A percentile compares a stretch with the other conserved stretches of the same genome.
phyloP scores from a whole-genome alignment of 2,113 vertebrate species.

The Cheilinus undulatus region DNA sequence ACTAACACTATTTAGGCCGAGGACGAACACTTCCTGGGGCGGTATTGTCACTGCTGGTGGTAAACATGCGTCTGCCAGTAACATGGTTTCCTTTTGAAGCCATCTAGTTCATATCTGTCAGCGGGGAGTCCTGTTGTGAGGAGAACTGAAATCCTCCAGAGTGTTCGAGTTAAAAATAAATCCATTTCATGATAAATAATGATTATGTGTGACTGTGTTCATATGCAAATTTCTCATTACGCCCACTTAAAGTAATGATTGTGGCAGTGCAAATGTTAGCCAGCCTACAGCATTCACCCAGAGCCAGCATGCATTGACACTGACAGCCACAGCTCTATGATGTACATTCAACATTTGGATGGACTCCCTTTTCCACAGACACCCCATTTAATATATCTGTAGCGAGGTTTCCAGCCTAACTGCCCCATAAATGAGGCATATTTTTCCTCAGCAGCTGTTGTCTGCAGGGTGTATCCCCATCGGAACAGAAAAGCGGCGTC shows the following conservation, averaged over 20 bases:
- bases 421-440: constrained; percentile 21
- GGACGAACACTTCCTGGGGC: constrained; percentile 52
- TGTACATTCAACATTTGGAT: constrained; percentile 14
- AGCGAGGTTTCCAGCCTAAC: neutral
- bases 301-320: constrained; percentile 4
- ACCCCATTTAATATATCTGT: constrained; percentile 22
- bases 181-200: constrained; percentile 10
- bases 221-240: constrained; percentile 38
- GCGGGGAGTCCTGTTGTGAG: neutral
- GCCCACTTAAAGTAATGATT: constrained; percentile 43
- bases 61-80: constrained; percentile 42
- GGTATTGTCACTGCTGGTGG: constrained; percentile 34
- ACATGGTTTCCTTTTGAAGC: constrained; percentile 1
- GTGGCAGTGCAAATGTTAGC: constrained; percentile 20
- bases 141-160: neutral
- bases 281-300: constrained; percentile 34
- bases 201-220: constrained; percentile 14
- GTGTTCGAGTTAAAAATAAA: neutral
- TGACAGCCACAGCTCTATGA: neutral
- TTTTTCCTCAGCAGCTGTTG: constrained; percentile 33
- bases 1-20: constrained; percentile 50
- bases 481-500: constrained; percentile 16
- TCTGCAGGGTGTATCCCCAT: constrained; percentile 31
- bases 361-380: neutral
- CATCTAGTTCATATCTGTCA: neutral